Base-by-base conservation (phyloP, 1,140 invertebrate species). In the Drosophila equinoxialis region DNA sequence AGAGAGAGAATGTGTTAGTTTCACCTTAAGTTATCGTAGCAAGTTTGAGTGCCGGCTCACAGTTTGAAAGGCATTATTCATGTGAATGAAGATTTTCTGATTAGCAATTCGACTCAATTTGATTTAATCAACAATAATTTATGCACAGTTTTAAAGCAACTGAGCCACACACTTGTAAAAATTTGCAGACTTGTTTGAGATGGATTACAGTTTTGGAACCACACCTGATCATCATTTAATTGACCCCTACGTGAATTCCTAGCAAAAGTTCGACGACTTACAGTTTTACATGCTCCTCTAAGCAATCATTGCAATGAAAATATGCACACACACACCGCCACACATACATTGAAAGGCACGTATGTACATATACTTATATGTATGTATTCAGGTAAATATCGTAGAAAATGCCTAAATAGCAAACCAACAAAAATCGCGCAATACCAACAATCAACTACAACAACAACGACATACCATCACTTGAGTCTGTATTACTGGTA, bases 401-500 rank as follows among this genome's bases (percentile, higher is more conserved):
- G 51, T 60, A 30, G 10, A 72, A 81, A 69, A 69, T 72, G 55
- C 45, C 68, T 62, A 75, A 71, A 59, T 59, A 59, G 33, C 57
- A 5, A 59, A 59, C 14, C 10, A 65, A 62, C 30, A 65, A 26
- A 76, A 76, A 70, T 74, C 71, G 51, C 74, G 70, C 68, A 81
- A 78, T 70, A 77, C 45, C 65, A 69, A 70, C 65, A 80, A 76
- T 73, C 17, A 54, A 67, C 20, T 45, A 64, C 14, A 41, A 42
- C 48, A 55, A 70, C 17, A 60, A 23, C 20, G 13, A 73, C 79
- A 60, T 51, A 86, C 82, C 82, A 42, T 86, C 82, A 63, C 82
- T 86, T 74, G 84, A 87, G 42, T 69, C 76, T 65, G 82, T 82
- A 42, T 69, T 74, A 65, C 83, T 86, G 65, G 72, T 83, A 55